Base-by-base conservation (phyloP, 2,797 vertebrate genomes). In the Sebastiscus tertius region DNA sequence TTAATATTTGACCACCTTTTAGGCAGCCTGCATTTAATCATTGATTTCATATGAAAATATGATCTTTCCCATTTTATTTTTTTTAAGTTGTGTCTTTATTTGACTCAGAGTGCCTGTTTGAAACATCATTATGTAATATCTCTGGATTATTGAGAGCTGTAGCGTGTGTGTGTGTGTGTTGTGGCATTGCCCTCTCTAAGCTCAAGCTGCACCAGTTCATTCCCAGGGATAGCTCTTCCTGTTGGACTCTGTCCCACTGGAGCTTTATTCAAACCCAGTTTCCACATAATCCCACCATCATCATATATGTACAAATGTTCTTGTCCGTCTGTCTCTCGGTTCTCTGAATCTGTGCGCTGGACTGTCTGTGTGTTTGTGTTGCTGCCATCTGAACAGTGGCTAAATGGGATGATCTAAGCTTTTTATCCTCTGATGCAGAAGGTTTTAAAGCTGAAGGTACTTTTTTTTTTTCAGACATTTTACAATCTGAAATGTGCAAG, bases 341-440 rank as follows among this genome's bases (percentile, higher is more conserved):
- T 75, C 56, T 77, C 80, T 82, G 70, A 69, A 31, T 91, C 71
- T 71, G 71, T 73, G 65, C 60, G 58, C 79, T 72, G 71, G 64
- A 39, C 52, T 3, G 31, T 69, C 72, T 49, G 54, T 88, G 70
- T 65, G 68, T 82, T 82, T 70, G 24, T 73, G 31, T 80, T 77
- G 33, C 71, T 72, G 62, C 72, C 75, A 86, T 88, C 84, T 89
- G 64, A 89, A 82, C 87, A 69, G 74, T 83, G 78, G 81, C 75
- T 90, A 90, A 92, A 94, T 88, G 84, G 87, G 90, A 90, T 88
- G 87, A 85, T 89, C 76, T 92, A 89, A 91, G 91, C 87, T 91
- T 92, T 93, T 94, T 85, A 93, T 93, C 89, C 89, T 90, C 80
- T 85, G 76, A 89, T 92, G 87, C 69, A 78, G 64, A 90, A 88